Evolutionary conservation across 2,888 invertebrate genomes (phyloP).

Genomic region (Eurois occulta): DNA sequence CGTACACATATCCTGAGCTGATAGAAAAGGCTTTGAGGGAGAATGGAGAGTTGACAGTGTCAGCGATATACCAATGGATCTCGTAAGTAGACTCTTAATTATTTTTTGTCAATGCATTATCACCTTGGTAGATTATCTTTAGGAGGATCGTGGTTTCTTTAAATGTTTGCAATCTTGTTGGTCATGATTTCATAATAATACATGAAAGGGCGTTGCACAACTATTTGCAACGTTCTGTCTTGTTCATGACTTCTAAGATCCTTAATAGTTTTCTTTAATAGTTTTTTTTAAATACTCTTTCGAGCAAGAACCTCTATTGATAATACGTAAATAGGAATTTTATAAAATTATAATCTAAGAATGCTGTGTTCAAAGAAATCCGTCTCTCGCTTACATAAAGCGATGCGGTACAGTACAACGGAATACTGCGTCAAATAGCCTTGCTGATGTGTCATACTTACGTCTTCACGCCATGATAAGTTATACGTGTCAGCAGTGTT

Average conservation of each 20-base stretch:
- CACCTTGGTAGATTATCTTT: background rate
- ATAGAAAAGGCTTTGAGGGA: conserved; percentile 96
- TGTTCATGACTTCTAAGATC: background rate
- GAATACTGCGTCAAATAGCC: conserved; percentile 44
- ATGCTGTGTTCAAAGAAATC: background rate
- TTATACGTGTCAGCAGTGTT: conserved; percentile 5
- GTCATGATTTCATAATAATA: conserved; percentile 25
- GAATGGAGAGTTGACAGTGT: conserved; percentile 96
- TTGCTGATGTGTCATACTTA: conserved; percentile 11
- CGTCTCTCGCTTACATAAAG: conserved; percentile 28
- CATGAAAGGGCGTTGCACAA: background rate
- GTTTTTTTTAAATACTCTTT: no score
- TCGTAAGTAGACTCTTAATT: conserved; percentile 93
- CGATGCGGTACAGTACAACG: conserved; percentile 18
- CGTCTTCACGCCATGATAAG: background rate
- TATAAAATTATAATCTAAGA: background rate
- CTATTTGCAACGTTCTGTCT: background rate
- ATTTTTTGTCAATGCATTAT: background rate
- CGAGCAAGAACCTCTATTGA: background rate
- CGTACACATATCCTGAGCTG: conserved; percentile 97
- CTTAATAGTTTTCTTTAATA: background rate
- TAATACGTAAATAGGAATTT: background rate
- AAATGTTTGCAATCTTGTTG: background rate
- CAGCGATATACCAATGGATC: conserved; percentile 98
- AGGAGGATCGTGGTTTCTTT: background rate